A percentile compares a stretch with the other conserved stretches of the same genome.
Evolutionary conservation across 2,888 invertebrate genomes (phyloP).

Genomic region (Diarsia dahlii): DNA sequence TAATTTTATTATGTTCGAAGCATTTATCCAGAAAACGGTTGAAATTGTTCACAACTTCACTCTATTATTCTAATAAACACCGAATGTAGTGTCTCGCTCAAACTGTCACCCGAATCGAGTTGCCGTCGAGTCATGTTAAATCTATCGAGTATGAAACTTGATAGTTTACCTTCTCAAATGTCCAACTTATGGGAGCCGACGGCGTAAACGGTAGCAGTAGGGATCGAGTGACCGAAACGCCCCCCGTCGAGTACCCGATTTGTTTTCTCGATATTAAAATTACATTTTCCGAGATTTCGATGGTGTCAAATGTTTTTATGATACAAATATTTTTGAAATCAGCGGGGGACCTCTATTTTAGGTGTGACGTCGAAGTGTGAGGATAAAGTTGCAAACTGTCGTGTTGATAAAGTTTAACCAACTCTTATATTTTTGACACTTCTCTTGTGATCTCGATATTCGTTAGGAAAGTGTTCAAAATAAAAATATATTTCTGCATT

Average conservation of each 20-base stretch:
- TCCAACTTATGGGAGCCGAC: slow-evolving; percentile 73
- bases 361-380: slow-evolving; percentile 55
- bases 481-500: neutral
- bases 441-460: slow-evolving; percentile 14
- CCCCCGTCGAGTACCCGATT: slow-evolving; percentile 78
- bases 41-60: slow-evolving; percentile 13
- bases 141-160: slow-evolving; percentile 82
- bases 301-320: slow-evolving; percentile 64
- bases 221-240: slow-evolving; percentile 83
- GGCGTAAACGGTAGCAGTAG: slow-evolving; percentile 85
- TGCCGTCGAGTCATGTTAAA: slow-evolving; percentile 76
- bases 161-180: slow-evolving; percentile 77
- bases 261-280: slow-evolving; percentile 69
- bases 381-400: slow-evolving; percentile 55
- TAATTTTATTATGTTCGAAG: neutral
- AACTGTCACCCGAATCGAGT: slow-evolving; percentile 72
- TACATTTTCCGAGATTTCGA: slow-evolving; percentile 68
- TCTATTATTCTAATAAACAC: slow-evolving; percentile 25
- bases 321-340: slow-evolving; percentile 58
- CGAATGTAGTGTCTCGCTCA: slow-evolving; percentile 55
- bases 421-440: slow-evolving; percentile 46
- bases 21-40: slow-evolving; percentile 14
- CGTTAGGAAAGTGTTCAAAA: neutral
- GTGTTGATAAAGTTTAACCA: slow-evolving; percentile 40
- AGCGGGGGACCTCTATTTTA: slow-evolving; percentile 65